Evolutionary conservation across 2,888 invertebrate genomes (phyloP), one percentile per base, ranked within the genome.

Genomic region (Eudemis profundana): DNA sequence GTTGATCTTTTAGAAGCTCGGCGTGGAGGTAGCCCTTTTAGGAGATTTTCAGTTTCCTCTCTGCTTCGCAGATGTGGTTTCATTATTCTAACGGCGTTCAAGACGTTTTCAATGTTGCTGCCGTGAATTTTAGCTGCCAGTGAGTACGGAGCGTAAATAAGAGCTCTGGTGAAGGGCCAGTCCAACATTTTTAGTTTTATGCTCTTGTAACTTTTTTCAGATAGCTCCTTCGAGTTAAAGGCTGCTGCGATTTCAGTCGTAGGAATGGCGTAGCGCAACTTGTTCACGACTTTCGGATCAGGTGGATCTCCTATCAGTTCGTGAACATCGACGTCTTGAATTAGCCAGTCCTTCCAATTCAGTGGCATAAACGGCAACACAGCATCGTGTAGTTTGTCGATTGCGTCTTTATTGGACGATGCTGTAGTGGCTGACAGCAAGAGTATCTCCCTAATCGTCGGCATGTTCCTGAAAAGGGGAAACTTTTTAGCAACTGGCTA

Each of bases 1-100:
- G 23, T 4, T 4, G 23, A 23, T 23, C 23, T 23, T 23, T 23
- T 23, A 4, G 38, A 40, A 3, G 38, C 38, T 14, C 14, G 38
- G 4, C 14, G 14, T 14, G 8, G 69, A 7, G 5, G 71, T n/a
- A 1, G 21, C 23, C 49, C 65, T 70, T 15, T 71, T 70, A n/a
- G 38, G 7, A 10, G 68, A 29, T 47, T 68, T 5, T 53, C 53
- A 8, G 40, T 40, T n/a, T 40, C 14, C n/a, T 53, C 53, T 53
- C 38, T 38, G 23, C 38, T 53, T 4, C 21, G 40, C 21, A 40
- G 53, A 29, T 38, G 23, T 23, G 53, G 38, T 8, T 40, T 53
- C 21, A 38, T 38, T 3, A 2, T 21, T 40, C 53, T 40, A 8
- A 38, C 53, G 5, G 33, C 21, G 12, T n/a, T 46, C 10, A 46